Evolutionary conservation across 1,140 invertebrate species (phyloP).

Genomic region (Philotrypesis tridentata): DNA sequence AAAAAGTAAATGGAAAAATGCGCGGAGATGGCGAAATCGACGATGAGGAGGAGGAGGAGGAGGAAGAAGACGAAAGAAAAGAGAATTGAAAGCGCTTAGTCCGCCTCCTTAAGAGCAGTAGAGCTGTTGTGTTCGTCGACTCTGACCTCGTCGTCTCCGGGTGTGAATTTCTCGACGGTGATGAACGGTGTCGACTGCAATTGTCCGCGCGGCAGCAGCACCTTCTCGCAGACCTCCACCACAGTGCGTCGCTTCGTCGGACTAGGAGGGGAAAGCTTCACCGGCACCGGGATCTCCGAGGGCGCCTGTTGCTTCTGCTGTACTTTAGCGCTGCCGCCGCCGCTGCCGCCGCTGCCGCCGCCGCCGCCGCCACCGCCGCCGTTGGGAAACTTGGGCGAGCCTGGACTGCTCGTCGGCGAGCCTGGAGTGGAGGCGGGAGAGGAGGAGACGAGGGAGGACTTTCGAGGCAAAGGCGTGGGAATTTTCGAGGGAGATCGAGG

Average conservation of each 20-base stretch:
- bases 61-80: too few relatives aligned
- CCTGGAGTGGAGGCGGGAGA: conserved; percentile 45
- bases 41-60: too few relatives aligned
- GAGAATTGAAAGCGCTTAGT: background rate
- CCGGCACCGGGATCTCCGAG: conserved; percentile 61
- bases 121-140: conserved; percentile 62
- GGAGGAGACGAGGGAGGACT: conserved; percentile 17
- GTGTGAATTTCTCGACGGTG: conserved; percentile 60
- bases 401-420: conserved; percentile 33
- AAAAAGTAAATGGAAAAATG: background rate
- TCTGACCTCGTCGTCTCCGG: conserved; percentile 65
- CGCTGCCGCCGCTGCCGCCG: conserved; percentile 36
- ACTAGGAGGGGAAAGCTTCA: conserved; percentile 37
- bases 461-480: conserved; percentile 69
- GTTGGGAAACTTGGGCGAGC: conserved; percentile 47
- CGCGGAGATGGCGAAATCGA: background rate
- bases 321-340: conserved; percentile 5
- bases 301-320: conserved; percentile 44
- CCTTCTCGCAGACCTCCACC: conserved; percentile 70
- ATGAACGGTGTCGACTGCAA: conserved; percentile 63
- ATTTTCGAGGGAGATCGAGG: conserved; percentile 65
- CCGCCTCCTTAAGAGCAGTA: conserved; percentile 42
- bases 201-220: conserved; percentile 61
- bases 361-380: conserved; percentile 17
- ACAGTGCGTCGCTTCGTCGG: conserved; percentile 48